Evolutionary conservation across 2,888 invertebrate species (phyloP).

Genomic region (Herminia tarsipennalis): DNA sequence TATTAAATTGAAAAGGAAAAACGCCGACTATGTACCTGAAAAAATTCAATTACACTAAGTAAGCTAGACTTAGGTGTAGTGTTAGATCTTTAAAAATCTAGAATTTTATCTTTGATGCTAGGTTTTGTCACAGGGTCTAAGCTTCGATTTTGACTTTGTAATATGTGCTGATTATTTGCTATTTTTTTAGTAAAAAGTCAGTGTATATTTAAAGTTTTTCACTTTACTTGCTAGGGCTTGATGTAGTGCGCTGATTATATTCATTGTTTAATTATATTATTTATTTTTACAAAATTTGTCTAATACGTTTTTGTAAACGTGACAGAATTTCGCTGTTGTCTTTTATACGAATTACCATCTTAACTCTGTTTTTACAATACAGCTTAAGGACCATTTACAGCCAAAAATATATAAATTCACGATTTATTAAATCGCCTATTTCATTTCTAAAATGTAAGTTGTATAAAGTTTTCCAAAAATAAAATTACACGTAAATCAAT

Average conservation of each 20-base stretch:
- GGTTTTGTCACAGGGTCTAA: constrained; percentile 81
- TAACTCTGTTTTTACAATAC: constrained; percentile 15
- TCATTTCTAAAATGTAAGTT: constrained; percentile 34
- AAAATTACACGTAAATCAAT: constrained; percentile 26
- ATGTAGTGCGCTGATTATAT: constrained; percentile 28
- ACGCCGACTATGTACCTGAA: constrained; percentile 84
- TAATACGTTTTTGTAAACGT: constrained; percentile 36
- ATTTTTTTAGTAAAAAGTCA: no score
- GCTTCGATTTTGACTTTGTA: constrained; percentile 56
- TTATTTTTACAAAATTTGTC: constrained; percentile 14
- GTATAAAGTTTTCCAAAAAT: constrained; percentile 23
- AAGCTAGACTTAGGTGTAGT: constrained; percentile 74
- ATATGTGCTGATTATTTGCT: constrained; percentile 16
- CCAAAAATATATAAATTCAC: constrained; percentile 39
- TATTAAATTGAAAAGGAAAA: constrained; percentile 47
- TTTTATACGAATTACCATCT: constrained; percentile 18
- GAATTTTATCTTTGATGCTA: constrained; percentile 75
- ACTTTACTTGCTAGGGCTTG: constrained; percentile 13
- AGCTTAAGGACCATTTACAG: constrained; percentile 27
- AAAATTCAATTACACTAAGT: constrained; percentile 81
- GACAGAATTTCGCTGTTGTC: constrained; percentile 71
- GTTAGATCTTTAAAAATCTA: constrained; percentile 74
- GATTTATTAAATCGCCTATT: constrained; percentile 28
- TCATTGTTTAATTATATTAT: constrained; percentile 1
- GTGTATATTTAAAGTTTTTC: constrained; percentile 15